Evolutionary conservation across 2,113 vertebrate species (phyloP).

Genomic region (Hiodon tergisus): DNA sequence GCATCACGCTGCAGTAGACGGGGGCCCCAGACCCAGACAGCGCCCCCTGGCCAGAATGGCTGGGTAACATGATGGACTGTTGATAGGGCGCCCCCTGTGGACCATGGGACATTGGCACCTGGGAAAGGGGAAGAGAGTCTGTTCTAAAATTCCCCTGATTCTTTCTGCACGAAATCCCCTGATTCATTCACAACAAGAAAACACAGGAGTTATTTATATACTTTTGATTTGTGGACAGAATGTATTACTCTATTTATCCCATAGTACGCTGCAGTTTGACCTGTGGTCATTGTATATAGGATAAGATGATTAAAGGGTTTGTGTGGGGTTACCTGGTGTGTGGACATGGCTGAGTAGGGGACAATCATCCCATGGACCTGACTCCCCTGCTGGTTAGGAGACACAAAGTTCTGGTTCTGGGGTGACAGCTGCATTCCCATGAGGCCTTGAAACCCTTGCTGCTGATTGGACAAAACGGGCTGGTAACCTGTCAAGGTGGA

Average conservation of each 20-base stretch:
- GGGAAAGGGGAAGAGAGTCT: background rate
- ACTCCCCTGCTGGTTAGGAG: conserved; percentile 61
- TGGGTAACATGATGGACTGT: conserved; percentile 75
- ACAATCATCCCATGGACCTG: conserved; percentile 77
- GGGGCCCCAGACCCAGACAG: conserved; percentile 69
- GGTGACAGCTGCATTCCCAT: conserved; percentile 75
- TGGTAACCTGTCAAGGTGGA: conserved; percentile 69
- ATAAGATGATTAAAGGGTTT: background rate
- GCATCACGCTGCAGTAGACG: conserved; percentile 82
- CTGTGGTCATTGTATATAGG: background rate
- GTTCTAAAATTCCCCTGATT: background rate
- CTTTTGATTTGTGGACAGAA: too few species aligned
- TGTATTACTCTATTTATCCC: too few species aligned
- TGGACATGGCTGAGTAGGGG: conserved; percentile 75
- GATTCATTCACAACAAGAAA: background rate
- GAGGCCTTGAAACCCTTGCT: conserved; percentile 71
- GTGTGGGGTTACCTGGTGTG: conserved; percentile 75
- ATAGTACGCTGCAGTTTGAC: too few species aligned
- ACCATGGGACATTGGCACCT: conserved; percentile 78
- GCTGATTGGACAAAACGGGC: conserved; percentile 66
- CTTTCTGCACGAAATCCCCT: background rate
- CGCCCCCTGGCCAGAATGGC: conserved; percentile 73
- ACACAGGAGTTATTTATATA: too few species aligned
- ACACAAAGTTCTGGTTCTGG: conserved; percentile 71
- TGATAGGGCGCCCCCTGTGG: conserved; percentile 77